phyloP scores from a whole-genome alignment of 2,888 invertebrate genomes.

The Platerodrilus igneus region DNA sequence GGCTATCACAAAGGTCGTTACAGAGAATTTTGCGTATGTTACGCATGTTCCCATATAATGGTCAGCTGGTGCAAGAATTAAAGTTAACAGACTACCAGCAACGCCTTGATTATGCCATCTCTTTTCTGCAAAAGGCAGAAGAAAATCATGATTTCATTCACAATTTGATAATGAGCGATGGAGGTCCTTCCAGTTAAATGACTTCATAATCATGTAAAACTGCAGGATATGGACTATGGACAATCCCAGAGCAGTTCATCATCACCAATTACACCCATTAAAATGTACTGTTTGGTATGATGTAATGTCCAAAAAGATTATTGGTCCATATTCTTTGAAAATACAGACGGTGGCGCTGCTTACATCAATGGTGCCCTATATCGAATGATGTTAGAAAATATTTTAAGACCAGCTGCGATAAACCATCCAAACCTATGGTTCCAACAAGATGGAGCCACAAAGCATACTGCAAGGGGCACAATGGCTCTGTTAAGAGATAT shows the following conservation, averaged over 20 bases:
- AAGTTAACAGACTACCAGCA: slow-evolving; percentile 15
- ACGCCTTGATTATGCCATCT: slow-evolving; percentile 12
- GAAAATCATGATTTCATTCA: slow-evolving; percentile 17
- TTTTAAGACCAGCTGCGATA: background rate
- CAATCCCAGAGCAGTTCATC: slow-evolving; percentile 19
- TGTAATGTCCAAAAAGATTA: slow-evolving; percentile 6
- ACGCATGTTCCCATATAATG: slow-evolving; percentile 18
- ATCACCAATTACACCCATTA: slow-evolving; percentile 17
- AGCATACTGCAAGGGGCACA: too few species aligned
- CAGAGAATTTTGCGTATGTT: slow-evolving; percentile 19
- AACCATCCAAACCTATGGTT: background rate
- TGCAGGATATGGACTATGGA: slow-evolving; percentile 21
- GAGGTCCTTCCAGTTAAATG: slow-evolving; percentile 13
- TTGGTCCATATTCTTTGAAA: slow-evolving; percentile 7
- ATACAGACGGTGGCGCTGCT: background rate
- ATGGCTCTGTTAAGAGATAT: too few species aligned
- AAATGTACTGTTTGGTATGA: slow-evolving; percentile 19
- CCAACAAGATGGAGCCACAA: slow-evolving; percentile 1
- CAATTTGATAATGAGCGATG: slow-evolving; percentile 12
- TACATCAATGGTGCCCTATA: slow-evolving; percentile 1
- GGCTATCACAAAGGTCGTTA: slow-evolving; percentile 4
- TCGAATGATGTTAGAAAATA: slow-evolving; percentile 5
- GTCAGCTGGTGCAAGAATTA: slow-evolving; percentile 22
- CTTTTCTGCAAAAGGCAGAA: slow-evolving; percentile 9
- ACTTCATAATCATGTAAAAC: slow-evolving; percentile 21